Evolutionary conservation across 2,888 invertebrate genomes (phyloP), one percentile per base, ranked within the genome.

Genomic region (Trissonchulus sp.): DNA sequence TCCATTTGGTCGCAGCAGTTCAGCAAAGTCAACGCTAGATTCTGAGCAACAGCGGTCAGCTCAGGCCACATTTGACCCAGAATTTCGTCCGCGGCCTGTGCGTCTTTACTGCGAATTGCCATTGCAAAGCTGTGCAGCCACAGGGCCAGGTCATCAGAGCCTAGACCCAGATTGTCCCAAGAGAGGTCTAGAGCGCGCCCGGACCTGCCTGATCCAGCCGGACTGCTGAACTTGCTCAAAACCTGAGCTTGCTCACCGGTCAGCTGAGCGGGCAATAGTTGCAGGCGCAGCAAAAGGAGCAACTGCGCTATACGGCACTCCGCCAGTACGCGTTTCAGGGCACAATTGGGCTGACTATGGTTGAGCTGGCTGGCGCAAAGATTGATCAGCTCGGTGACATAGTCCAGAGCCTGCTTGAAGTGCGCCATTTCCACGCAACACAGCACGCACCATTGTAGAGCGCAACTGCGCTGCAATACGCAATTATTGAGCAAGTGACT

Each of bases 401-500:
- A 93, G 83, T 91, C 90, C 76, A 93, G 87, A 84, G 93, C 93
- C 85, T 93, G 93, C 79, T 89, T 88, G 74, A 89, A 88, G 83
- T 89, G 89, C 75, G 88, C 78, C 33, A 1, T 36, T 2, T 63
- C 69, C 8, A 31, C 33, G 1, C 48, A 68, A 60, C 68, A 73
- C 34, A 33, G 15, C 18, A 31, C 35, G 1, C 1, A 28, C 63
- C 74, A 36, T 23, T 74, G 2, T 31, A 48, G n/a, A n/a, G 74
- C 63, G 2, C 33, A 8, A 3, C 28, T 36, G 23, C 28, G 15
- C 8, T 36, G 3, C 37, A 18, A 35, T 35, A 68, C 37, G 3
- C 62, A 30, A 36, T 23, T 74, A 23, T 74, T 33, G 3, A 68
- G 34, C 3, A 68, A 60, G 2, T 63, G 15, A 35, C n/a, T 36